phyloP scores from a whole-genome alignment of 2,113 vertebrate genomes.

The Perca flavescens region DNA sequence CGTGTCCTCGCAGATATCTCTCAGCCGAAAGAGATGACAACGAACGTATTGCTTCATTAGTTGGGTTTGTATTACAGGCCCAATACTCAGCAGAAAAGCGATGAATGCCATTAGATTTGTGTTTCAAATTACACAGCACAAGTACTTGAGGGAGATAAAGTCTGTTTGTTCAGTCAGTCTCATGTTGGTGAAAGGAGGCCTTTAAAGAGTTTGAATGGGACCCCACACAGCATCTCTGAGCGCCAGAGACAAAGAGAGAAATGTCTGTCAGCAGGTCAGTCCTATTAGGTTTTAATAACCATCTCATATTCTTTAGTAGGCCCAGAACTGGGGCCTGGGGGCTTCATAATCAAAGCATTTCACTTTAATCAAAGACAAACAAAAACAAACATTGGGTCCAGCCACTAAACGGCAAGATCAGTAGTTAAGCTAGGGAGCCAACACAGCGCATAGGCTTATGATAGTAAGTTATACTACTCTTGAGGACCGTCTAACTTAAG shows the following conservation, averaged over 20 bases:
- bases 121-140: constrained; percentile 59
- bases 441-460: constrained; percentile 67
- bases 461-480: constrained; percentile 60
- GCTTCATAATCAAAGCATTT: constrained; percentile 73
- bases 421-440: constrained; percentile 64
- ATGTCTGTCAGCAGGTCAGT: constrained; percentile 73
- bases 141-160: constrained; percentile 51
- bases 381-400: constrained; percentile 69
- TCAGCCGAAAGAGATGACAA: constrained; percentile 47
- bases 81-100: constrained; percentile 50
- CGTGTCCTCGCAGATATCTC: constrained; percentile 44
- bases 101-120: constrained; percentile 67
- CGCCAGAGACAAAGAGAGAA: constrained; percentile 51
- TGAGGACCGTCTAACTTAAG: constrained; percentile 49
- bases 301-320: constrained; percentile 70
- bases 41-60: constrained; percentile 68
- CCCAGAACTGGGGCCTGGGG: constrained; percentile 57
- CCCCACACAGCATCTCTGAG: constrained; percentile 60
- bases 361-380: constrained; percentile 76
- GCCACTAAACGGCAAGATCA: constrained; percentile 59
- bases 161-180: constrained; percentile 54
- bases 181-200: constrained; percentile 39
- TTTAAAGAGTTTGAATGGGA: constrained; percentile 63
- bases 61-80: constrained; percentile 40
- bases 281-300: constrained; percentile 80